Evolutionary conservation across 2,113 vertebrate species (phyloP).

Genomic region (Nansenia antarctica): DNA sequence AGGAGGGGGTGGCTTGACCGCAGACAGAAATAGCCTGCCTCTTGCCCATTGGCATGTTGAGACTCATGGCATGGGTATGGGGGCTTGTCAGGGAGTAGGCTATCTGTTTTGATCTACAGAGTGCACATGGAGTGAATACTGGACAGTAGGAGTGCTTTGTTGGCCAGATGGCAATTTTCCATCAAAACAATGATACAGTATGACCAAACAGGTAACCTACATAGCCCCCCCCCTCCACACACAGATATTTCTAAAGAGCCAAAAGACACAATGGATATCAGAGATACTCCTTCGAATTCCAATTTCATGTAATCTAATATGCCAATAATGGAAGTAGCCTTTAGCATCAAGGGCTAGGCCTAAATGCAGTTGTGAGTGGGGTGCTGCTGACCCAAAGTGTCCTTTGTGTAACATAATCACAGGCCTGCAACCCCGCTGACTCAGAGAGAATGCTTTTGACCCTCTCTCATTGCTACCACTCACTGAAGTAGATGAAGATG

Average conservation of each 20-base stretch:
- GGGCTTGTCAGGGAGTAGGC: constrained; percentile 25
- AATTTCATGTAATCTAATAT: too few species aligned
- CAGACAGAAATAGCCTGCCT: constrained; percentile 67
- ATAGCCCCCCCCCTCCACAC: too few species aligned
- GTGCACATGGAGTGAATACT: constrained; percentile 2
- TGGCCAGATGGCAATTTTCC: background rate
- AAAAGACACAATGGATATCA: background rate
- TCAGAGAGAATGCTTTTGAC: background rate
- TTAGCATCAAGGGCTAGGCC: background rate
- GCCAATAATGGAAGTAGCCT: too few species aligned
- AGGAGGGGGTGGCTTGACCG: background rate
- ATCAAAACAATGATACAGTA: background rate
- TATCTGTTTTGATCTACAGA: constrained; percentile 37
- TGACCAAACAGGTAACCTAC: too few species aligned
- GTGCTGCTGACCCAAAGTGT: background rate
- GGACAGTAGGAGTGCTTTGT: background rate
- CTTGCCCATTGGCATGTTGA: constrained; percentile 47
- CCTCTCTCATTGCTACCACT: background rate
- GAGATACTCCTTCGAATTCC: too few species aligned
- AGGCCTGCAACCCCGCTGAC: background rate
- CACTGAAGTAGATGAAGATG: constrained; percentile 26
- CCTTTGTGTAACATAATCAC: background rate
- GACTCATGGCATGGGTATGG: constrained; percentile 43
- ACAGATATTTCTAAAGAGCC: background rate
- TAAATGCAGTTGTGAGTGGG: background rate